phyloP scores from a whole-genome alignment of 2,797 vertebrate genomes.

The Leptoclinus maculatus region DNA sequence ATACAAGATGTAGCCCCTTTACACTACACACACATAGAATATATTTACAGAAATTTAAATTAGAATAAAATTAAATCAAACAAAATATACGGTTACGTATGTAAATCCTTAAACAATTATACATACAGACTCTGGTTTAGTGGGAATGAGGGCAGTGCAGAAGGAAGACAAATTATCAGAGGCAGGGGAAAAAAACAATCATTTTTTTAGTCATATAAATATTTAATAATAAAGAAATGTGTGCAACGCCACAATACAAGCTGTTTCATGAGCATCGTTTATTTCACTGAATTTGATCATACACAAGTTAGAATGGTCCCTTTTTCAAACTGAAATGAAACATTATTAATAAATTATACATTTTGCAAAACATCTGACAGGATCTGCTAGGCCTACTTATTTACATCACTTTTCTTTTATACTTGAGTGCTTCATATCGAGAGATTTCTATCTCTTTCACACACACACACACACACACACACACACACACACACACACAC shows the following conservation, averaged over 20 bases:
- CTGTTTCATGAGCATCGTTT: conserved; percentile 25
- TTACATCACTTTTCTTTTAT: conserved; percentile 25
- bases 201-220: not conserved
- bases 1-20: not conserved
- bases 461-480: not conserved
- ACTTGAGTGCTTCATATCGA: conserved; percentile 17
- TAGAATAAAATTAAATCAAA: not conserved
- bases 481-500: conserved; percentile 3
- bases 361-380: conserved; percentile 30
- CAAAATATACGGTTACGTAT: not conserved
- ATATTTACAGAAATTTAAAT: not conserved
- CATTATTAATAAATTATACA: conserved; percentile 28
- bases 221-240: not conserved
- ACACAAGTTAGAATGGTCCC: not conserved
- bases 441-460: not conserved
- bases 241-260: not conserved
- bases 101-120: not conserved
- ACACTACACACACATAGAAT: not conserved
- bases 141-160: not conserved
- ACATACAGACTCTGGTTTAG: not conserved
- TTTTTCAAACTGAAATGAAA: conserved; percentile 19
- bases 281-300: conserved; percentile 30
- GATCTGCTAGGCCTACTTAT: conserved; percentile 17
- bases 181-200: fast-evolving
- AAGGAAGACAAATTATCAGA: not conserved